Evolutionary conservation across 2,888 invertebrate genomes (phyloP).

Genomic region (Cataglyphis albicans): DNA sequence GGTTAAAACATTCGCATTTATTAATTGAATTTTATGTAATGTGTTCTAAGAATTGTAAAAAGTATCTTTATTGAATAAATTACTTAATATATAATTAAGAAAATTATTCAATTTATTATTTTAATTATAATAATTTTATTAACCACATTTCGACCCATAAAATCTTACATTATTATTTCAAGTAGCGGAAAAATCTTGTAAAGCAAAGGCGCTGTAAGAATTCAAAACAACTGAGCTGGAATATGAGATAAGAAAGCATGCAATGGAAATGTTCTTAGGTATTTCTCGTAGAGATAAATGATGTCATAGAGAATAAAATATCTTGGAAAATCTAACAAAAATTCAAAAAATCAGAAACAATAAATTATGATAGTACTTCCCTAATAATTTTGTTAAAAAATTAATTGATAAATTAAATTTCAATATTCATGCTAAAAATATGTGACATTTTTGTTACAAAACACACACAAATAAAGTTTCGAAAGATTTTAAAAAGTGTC

Average conservation of each 20-base stretch:
- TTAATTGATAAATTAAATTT: not conserved
- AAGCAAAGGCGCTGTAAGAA: conserved; percentile 34
- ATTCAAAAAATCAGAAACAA: not conserved
- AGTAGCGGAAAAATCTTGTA: conserved; percentile 34
- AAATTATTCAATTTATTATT: conserved; percentile 22
- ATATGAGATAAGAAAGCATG: conserved; percentile 62
- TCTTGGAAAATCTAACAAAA: conserved; percentile 15
- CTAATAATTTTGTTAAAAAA: not conserved
- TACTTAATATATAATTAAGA: not conserved
- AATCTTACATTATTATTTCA: conserved; percentile 20
- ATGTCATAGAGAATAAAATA: conserved; percentile 3
- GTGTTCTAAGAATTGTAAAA: not conserved
- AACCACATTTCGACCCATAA: conserved; percentile 1
- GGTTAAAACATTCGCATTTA: not conserved
- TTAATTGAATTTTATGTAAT: not conserved
- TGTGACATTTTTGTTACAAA: not conserved
- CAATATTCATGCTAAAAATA: not conserved
- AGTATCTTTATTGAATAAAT: not conserved
- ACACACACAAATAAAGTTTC: too few species aligned
- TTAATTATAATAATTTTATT: conserved; percentile 24
- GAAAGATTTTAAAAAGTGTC: not conserved
- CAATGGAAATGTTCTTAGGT: conserved; percentile 34
- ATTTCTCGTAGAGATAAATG: conserved; percentile 7
- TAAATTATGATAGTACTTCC: not conserved
- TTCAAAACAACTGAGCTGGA: conserved; percentile 65